Evolutionary conservation across 2,797 vertebrate species (phyloP).

Genomic region (Pangasius mekongensis): DNA sequence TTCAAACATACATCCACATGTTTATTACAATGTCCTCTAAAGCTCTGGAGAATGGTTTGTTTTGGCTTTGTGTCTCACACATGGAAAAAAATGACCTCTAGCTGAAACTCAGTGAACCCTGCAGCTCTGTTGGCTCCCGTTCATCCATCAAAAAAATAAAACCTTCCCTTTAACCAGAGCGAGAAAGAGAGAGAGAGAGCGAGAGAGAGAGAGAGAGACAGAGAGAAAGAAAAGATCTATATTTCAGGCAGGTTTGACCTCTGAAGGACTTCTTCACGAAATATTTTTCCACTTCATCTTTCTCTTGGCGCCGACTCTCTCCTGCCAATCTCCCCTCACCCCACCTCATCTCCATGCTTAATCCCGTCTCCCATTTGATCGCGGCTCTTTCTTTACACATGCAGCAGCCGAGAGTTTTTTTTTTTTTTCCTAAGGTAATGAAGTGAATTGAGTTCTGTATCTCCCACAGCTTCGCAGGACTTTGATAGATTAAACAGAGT

Average conservation of each 20-base stretch:
- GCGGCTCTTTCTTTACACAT: constrained; percentile 22
- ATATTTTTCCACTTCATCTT: constrained; percentile 23
- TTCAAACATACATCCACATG: constrained; percentile 36
- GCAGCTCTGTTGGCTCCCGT: constrained; percentile 22
- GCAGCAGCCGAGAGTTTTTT: not conserved
- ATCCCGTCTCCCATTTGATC: constrained; percentile 51
- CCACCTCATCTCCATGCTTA: constrained; percentile 29
- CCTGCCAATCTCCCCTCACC: constrained; percentile 1
- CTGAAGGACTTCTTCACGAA: constrained; percentile 34
- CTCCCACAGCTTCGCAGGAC: constrained; percentile 58
- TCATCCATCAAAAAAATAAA: constrained; percentile 39
- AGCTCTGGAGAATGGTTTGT: not conserved
- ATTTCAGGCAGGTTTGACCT: constrained; percentile 35
- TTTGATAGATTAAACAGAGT: constrained; percentile 71
- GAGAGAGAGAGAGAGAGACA: not conserved
- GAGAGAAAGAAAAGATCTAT: constrained; percentile 3
- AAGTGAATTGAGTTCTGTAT: constrained; percentile 53
- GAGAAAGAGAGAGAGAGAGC: not conserved
- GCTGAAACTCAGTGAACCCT: constrained; percentile 34
- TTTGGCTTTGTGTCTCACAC: constrained; percentile 24
- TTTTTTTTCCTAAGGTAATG: constrained; percentile 49
- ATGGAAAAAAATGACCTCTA: constrained; percentile 22
- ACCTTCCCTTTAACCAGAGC: constrained; percentile 19
- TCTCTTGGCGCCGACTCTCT: not conserved
- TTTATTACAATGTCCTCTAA: constrained; percentile 26